phyloP scores from a whole-genome alignment of 2,888 invertebrate genomes.

The Cephus sareptanus region DNA sequence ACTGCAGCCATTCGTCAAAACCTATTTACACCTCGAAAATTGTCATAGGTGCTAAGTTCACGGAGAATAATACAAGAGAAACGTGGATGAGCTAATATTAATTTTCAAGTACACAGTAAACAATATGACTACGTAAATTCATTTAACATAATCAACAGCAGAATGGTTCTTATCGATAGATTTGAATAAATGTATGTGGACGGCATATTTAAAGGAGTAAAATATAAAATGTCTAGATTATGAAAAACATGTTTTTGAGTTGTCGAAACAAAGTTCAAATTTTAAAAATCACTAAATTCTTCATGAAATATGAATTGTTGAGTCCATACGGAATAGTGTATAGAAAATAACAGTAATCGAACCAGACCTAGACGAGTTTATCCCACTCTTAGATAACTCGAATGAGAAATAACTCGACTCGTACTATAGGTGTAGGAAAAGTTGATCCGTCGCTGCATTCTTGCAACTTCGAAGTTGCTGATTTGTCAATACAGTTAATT shows the following conservation, averaged over 20 bases:
- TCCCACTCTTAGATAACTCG: constrained; percentile 19
- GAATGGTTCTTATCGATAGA: not conserved
- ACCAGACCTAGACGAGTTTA: constrained; percentile 18
- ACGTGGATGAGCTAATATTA: not conserved
- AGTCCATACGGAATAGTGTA: constrained; percentile 17
- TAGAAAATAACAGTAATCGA: constrained; percentile 22
- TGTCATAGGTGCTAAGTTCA: not conserved
- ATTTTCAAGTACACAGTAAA: not conserved
- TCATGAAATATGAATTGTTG: not conserved
- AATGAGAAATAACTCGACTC: constrained; percentile 42
- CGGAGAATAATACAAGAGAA: not conserved
- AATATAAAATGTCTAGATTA: not conserved
- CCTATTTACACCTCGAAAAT: not conserved
- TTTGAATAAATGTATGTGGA: not conserved
- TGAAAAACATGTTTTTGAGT: not conserved
- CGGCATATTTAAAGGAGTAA: not conserved
- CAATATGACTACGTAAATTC: not conserved
- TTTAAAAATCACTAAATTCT: not conserved
- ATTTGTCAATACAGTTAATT: constrained; percentile 47
- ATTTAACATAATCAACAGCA: not conserved
- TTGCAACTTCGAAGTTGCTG: constrained; percentile 39
- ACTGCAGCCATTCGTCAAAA: not conserved
- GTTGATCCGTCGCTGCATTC: constrained; percentile 31
- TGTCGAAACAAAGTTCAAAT: not conserved
- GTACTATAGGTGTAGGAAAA: constrained; percentile 25